These are phyloP conservation scores for Coracopsis vasa DNA, from an alignment of 2,113 vertebrate genomes.

Conservation along the genomic window DNA sequence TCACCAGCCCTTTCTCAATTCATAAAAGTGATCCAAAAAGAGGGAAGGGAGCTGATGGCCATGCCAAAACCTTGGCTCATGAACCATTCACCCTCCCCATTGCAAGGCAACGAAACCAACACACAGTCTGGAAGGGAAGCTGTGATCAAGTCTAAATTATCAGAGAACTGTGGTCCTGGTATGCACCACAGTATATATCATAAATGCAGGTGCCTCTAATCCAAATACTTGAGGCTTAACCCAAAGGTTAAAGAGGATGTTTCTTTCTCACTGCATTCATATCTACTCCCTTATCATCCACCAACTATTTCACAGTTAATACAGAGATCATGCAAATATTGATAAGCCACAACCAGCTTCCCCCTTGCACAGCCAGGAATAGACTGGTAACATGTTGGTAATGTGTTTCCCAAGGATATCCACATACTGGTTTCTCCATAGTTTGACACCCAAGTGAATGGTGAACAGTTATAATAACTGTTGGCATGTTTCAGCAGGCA, in stretches of 20 bases:
- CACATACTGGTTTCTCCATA: rapidly evolving
- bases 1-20: not conserved
- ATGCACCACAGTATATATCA: rapidly evolving
- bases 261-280: not conserved
- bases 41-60: not conserved
- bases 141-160: not conserved
- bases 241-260: not conserved
- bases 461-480: not conserved
- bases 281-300: not conserved
- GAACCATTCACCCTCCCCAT: not conserved
- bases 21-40: not conserved
- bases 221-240: not conserved
- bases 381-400: not conserved
- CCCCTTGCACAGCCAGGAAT: not conserved
- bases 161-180: not conserved
- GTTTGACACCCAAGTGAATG: not conserved
- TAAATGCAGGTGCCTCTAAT: not conserved
- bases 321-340: not conserved
- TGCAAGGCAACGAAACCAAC: not conserved
- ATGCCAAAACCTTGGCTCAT: not conserved
- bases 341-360: not conserved
- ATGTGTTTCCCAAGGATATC: not conserved
- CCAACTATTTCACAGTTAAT: not conserved
- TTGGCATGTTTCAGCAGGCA: not conserved
- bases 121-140: not conserved